Evolutionary conservation across 2,797 vertebrate species (phyloP), one percentile per base, ranked within the genome.

Genomic region (Karalla daura): DNA sequence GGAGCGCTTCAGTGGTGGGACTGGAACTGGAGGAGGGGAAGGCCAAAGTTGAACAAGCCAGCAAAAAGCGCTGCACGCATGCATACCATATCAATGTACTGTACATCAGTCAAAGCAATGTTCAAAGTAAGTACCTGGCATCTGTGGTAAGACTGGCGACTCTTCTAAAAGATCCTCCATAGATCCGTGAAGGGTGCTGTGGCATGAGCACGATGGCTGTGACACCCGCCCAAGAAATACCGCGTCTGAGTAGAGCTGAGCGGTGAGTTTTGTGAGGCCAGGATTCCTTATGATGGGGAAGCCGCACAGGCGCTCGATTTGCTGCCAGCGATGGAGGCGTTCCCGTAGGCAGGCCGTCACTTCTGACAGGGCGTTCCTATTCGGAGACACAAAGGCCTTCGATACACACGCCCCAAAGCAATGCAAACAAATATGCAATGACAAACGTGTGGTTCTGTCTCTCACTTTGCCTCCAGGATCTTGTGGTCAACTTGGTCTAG

Each of bases 391-490:
- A 55, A 43, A 81, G 5, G 43, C 7, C 7, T 56, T 24, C 25
- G 18, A 47, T 15, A 65, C 5, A 13, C 13, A 40, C 47, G 12
- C 50, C 49, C 21, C 5, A 59, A 11, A 35, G 44, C 58, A n/a
- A 52, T 4, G 36, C 17, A 49, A 52, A 43, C 1, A n/a, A 55
- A 14, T 2, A 15, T 47, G 20, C 14, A n/a, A n/a, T n/a, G n/a
- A n/a, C n/a, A n/a, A n/a, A 18, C 5, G 18, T 0, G 7, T 27
- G 0, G 24, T 27, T 54, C 12, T 63, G n/a, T 28, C n/a, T 76
- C 95, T 96, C 92, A 99, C 98, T 99, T 99, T 80, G 98, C 98
- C 90, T 96, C 95, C 83, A 99, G 91, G 77, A 99, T 99, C 91
- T 99, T 99, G 78, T 97, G 96, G 86, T 99, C 98, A 76, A 99